Evolutionary conservation across 2,888 invertebrate species (phyloP).

Genomic region (Eremobia ochroleuca): DNA sequence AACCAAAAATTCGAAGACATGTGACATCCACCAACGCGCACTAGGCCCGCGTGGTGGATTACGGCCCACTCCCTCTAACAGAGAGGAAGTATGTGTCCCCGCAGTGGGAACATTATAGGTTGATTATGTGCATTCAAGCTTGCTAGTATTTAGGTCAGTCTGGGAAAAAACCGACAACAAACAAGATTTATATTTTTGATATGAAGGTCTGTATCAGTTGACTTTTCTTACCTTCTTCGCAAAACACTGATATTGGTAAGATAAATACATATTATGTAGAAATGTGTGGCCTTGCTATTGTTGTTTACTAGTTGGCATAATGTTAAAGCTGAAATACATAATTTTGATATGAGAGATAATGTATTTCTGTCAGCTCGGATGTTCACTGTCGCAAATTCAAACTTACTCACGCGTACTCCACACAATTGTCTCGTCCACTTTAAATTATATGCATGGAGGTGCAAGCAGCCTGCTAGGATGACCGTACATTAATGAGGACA

Average conservation of each 20-base stretch:
- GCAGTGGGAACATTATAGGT: not conserved
- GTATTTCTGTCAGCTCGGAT: not conserved
- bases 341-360: not conserved
- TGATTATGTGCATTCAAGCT: not conserved
- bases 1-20: not conserved
- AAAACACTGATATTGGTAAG: not conserved
- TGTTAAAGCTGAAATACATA: not conserved
- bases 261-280: not conserved
- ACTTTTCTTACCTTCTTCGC: no score
- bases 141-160: not conserved
- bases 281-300: not conserved
- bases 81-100: not conserved
- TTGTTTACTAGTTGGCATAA: not conserved
- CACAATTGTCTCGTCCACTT: slow-evolving; percentile 28
- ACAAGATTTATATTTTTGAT: not conserved
- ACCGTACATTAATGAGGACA: slow-evolving; percentile 17
- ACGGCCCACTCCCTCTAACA: not conserved
- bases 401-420: slow-evolving; percentile 3
- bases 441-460: slow-evolving; percentile 43
- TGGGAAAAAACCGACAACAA: not conserved
- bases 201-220: not conserved
- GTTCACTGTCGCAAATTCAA: slow-evolving; percentile 30
- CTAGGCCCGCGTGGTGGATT: not conserved
- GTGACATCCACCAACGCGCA: not conserved
- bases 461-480: slow-evolving; percentile 22